Percentiles rank a stretch among this genome's conserved stretches.
phyloP scores from a whole-genome alignment of 2,888 invertebrate species.

The Eurytoma californica region DNA sequence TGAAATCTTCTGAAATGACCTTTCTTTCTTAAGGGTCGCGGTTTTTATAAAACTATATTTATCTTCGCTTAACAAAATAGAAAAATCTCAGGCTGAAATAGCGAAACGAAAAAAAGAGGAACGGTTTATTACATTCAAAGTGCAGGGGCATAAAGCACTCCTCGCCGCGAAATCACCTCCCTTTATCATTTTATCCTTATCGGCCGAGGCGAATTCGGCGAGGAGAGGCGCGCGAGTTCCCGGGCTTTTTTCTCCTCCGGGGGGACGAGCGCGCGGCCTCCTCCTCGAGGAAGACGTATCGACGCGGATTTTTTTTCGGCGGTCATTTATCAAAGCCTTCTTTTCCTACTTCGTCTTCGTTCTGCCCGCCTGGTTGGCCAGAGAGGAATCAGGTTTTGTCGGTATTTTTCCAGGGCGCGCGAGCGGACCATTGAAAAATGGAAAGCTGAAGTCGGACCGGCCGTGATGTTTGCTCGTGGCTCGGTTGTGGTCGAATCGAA shows the following conservation, averaged over 20 bases:
- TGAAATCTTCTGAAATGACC: no score
- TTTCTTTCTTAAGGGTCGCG: no score
- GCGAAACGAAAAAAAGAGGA: slow-evolving; percentile 23
- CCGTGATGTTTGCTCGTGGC: no score
- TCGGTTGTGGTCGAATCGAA: no score
- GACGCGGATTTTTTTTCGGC: slow-evolving; percentile 71
- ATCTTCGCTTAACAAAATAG: background rate
- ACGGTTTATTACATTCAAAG: slow-evolving; percentile 32
- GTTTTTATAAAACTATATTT: background rate
- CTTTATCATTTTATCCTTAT: slow-evolving; percentile 57
- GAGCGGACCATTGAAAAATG: slow-evolving; percentile 40
- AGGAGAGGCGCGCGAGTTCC: slow-evolving; percentile 47
- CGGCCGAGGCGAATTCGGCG: slow-evolving; percentile 57
- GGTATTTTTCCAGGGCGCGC: slow-evolving; percentile 32
- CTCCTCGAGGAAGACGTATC: slow-evolving; percentile 72
- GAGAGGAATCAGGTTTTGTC: slow-evolving; percentile 40
- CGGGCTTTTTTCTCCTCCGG: slow-evolving; percentile 35
- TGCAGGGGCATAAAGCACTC: slow-evolving; percentile 45
- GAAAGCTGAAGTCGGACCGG: slow-evolving; percentile 24
- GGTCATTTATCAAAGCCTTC: slow-evolving; percentile 72
- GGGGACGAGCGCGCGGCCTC: slow-evolving; percentile 54
- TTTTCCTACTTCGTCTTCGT: slow-evolving; percentile 60
- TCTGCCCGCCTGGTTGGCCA: slow-evolving; percentile 47
- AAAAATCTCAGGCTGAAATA: background rate
- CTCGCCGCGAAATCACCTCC: slow-evolving; percentile 41